Base-by-base conservation (phyloP, 2,888 invertebrate species). In the Aporophyla lueneburgensis region DNA sequence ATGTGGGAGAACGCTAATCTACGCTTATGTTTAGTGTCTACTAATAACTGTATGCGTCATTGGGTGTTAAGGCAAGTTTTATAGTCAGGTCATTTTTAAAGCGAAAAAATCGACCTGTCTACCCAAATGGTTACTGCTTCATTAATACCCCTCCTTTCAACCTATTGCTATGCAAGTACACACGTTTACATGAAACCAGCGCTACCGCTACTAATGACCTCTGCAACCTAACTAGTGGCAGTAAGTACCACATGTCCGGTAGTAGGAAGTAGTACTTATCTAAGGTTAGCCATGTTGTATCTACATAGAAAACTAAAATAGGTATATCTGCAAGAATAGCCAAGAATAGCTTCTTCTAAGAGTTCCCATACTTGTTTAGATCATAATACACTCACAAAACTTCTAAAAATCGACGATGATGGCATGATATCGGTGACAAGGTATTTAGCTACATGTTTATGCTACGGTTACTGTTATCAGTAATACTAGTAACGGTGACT, bases 361-460 rank as follows among this genome's bases (percentile, higher is more conserved):
- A 33, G 10, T 33, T 19, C 58, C 3, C n/a, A 10, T n/a, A 63
- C 43, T 24, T 24, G 5, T 24, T 63, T 24, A 12, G 19, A 27
- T 27, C 27, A 27, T 14, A 27, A 66, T 33, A 27, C 21, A 9
- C 21, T 66, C 14, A 14, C 14, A 51, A 51, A 46, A 19, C 7
- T 46, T 65, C 1, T 7, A 21, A 46, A 27, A 24, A 65, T 66
- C 21, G 5, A 10, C 66, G 27, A 66, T 33, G 33, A 46, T 73
- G 27, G 24, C 24, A 19, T 14, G 19, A 16, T 49, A 54, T 49
- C 27, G 6, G 53, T 54, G 59, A 66, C 46, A 49, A 49, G 14
- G 40, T 51, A 63, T 43, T 63, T 71, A 46, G 16, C 27, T 51
- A 53, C 51, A 63, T 33, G 5, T 63, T 79, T 61, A n/a, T 56